A percentile compares a stretch with the other conserved stretches of the same genome.
These are phyloP conservation scores for Parnassius mnemosyne DNA, from an alignment of 2,888 invertebrate genomes.

Conservation along the genomic window DNA sequence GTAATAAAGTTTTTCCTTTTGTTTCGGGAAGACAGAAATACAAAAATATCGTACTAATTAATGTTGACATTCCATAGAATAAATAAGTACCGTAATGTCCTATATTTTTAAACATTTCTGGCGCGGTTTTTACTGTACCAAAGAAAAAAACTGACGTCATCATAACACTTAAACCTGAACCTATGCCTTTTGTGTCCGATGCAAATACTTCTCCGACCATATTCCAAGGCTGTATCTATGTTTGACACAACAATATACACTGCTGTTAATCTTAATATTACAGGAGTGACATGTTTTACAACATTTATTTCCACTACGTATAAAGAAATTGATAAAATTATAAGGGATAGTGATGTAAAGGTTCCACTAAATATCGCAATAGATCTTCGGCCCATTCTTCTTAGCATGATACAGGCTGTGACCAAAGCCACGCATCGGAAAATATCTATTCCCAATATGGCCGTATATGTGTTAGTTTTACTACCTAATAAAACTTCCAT, in stretches of 20 bases:
- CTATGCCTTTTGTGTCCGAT: constrained; percentile 82
- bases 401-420: constrained; percentile 81
- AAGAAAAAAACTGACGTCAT: constrained; percentile 85
- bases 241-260: constrained; percentile 81
- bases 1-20: no score
- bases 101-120: constrained; percentile 77
- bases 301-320: constrained; percentile 52
- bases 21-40: no score
- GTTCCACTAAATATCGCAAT: constrained; percentile 83
- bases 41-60: no score
- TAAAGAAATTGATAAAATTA: constrained; percentile 74
- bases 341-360: constrained; percentile 81
- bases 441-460: constrained; percentile 83
- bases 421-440: constrained; percentile 82
- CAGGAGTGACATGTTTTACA: constrained; percentile 51
- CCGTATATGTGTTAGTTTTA: constrained; percentile 77
- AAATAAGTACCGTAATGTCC: no score
- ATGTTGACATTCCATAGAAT: no score
- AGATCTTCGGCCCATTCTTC: constrained; percentile 81
- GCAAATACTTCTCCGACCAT: constrained; percentile 88
- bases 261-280: constrained; percentile 75
- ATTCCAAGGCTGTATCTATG: constrained; percentile 85
- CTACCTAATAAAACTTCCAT: constrained; percentile 81
- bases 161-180: constrained; percentile 84
- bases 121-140: constrained; percentile 84